These are phyloP conservation scores for Morus bassanus DNA, from an alignment of 2,797 vertebrate species.

Conservation along the genomic window DNA sequence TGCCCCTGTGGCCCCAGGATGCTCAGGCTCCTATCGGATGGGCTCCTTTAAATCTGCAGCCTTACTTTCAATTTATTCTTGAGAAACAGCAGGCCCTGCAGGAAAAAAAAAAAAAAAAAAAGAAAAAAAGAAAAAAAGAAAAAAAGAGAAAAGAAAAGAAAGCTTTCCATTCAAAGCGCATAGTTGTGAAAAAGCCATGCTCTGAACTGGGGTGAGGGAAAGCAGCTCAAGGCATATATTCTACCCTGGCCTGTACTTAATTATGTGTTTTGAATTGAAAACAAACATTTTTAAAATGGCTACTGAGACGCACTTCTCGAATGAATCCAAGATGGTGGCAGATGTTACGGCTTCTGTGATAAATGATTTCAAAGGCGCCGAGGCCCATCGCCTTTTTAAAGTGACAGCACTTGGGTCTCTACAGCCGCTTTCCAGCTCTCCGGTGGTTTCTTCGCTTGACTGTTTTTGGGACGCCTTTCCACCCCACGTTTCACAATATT, in stretches of 20 bases:
- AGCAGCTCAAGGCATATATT: conserved; percentile 60
- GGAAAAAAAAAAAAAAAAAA: neutral
- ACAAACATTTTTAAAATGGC: conserved; percentile 63
- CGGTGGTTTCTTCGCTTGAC: neutral
- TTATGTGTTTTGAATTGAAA: conserved; percentile 69
- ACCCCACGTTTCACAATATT: conserved; percentile 28
- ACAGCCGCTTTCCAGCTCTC: neutral
- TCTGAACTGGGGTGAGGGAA: conserved; percentile 29
- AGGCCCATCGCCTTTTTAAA: neutral
- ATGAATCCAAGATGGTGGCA: conserved; percentile 58
- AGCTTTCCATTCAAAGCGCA: conserved; percentile 47
- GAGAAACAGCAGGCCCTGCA: conserved; percentile 7
- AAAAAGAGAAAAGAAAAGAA: neutral
- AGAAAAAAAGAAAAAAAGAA: neutral
- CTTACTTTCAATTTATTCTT: conserved; percentile 24
- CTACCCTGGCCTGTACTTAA: conserved; percentile 57
- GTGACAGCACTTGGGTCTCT: conserved; percentile 4
- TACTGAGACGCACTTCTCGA: conserved; percentile 53
- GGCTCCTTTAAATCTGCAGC: neutral
- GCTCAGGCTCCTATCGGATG: neutral
- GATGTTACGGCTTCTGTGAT: conserved; percentile 14
- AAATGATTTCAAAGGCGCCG: neutral
- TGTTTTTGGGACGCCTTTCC: neutral
- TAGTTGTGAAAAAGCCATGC: conserved; percentile 46
- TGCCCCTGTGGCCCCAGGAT: neutral